Percentiles rank a stretch among this genome's conserved stretches.
These are phyloP conservation scores for Cheumatopsyche charites DNA, from an alignment of 1,140 invertebrate species.

Conservation along the genomic window DNA sequence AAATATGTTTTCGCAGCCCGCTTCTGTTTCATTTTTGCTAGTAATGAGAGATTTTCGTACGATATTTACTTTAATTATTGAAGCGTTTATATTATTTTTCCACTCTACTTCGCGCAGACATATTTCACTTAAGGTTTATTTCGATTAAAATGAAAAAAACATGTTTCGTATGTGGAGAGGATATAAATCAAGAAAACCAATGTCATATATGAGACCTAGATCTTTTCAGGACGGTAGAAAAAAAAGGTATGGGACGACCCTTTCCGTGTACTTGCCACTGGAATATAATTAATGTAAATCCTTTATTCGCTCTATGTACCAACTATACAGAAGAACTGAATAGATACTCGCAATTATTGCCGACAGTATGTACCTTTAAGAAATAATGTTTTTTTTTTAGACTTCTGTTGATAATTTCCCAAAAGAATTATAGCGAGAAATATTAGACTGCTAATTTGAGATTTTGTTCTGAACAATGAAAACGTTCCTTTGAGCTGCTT, in stretches of 20 bases:
- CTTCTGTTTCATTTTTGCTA: too few relatives aligned
- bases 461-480: too few relatives aligned
- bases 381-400: neutral
- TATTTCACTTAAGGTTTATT: too few relatives aligned
- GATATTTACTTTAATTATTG: too few relatives aligned
- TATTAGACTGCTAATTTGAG: neutral
- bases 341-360: neutral
- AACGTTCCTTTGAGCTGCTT: too few relatives aligned
- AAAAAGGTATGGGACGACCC: constrained; percentile 21
- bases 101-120: too few relatives aligned
- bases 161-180: neutral
- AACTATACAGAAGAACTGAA: neutral
- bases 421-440: neutral
- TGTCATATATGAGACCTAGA: constrained; percentile 5
- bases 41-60: too few relatives aligned
- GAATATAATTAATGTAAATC: constrained; percentile 32
- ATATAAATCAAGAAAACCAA: constrained; percentile 8
- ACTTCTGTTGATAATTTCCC: constrained; percentile 15
- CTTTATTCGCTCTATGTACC: neutral
- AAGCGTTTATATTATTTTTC: too few relatives aligned
- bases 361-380: neutral
- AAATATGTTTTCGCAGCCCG: too few relatives aligned
- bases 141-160: constrained; percentile 9
- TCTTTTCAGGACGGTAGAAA: constrained; percentile 12
- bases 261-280: constrained; percentile 16